Base-by-base conservation (phyloP, 2,797 vertebrate genomes). In the Orientallactaga sibirica region DNA sequence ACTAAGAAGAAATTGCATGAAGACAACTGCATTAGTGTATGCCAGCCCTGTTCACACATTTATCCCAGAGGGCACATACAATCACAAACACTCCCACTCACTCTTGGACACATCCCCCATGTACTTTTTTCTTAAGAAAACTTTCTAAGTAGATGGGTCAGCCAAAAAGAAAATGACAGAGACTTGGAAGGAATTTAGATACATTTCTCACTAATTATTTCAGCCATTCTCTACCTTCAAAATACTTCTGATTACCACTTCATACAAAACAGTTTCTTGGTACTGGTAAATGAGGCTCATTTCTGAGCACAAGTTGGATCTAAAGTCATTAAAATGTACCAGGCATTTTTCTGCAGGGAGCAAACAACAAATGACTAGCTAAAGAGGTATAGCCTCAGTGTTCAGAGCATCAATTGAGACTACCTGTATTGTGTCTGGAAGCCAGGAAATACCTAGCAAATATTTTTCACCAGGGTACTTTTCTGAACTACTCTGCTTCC, bases 311-410 rank as follows among this genome's bases (percentile, higher is more conserved):
- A 93, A 96, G 82, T 18, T 88, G 48, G 27, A 84, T 82, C 41
- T 96, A 85, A 94, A 92, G 80, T 88, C 88, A 95, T 94, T 94
- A 94, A 95, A 97, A 96, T 86, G 76, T 95, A 94, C 92, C 83
- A 87, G 58, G 41, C 77, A 93, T 92, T 82, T 80, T 96, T 96
- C 91, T 88, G 25, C 70, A 93, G 24, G 75, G 33, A 95, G 86
- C 78, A 86, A 82, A 96, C 68, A 94, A 90, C 86, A 88, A 94
- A 94, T 92, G 58, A 91, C 88, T 96, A 79, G 68, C 70, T 94
- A 29, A 92, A 91, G 61, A 48, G 43, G 55, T 81, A 71, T 0
- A 11, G 87, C 43, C 48, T 55, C 93, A 88, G 87, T 70, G 90
- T 81, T 92, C 82, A 95, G 76, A 94, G 70, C 70, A 82, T 87